Evolutionary conservation across 2,888 invertebrate genomes (phyloP).

Genomic region (Drepana falcataria): DNA sequence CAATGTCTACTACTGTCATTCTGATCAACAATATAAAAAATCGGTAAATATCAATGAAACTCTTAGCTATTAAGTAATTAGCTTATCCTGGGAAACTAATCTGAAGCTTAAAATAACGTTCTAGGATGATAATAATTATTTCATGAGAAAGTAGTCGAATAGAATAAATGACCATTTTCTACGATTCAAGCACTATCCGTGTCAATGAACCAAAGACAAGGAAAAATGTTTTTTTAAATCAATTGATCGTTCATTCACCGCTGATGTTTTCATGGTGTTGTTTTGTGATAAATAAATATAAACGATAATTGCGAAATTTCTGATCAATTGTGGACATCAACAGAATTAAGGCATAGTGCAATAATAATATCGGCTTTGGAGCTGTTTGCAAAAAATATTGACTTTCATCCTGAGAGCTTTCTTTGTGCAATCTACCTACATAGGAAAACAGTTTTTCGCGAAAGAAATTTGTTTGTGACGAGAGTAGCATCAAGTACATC

Average conservation of each 20-base stretch:
- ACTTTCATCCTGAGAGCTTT: conserved; percentile 45
- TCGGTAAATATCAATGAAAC: no score
- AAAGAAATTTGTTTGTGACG: conserved; percentile 61
- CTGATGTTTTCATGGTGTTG: conserved; percentile 76
- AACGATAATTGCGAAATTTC: conserved; percentile 56
- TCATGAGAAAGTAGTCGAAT: background rate
- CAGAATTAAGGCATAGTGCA: conserved; percentile 62
- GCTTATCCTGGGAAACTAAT: no score
- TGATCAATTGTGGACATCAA: conserved; percentile 49
- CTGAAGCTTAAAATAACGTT: no score
- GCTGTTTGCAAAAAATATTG: conserved; percentile 40
- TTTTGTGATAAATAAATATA: conserved; percentile 70
- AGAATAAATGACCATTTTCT: no score
- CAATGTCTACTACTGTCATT: no score
- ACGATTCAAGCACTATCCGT: conserved; percentile 34
- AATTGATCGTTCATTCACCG: conserved; percentile 78
- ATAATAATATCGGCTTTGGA: conserved; percentile 48
- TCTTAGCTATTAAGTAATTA: no score
- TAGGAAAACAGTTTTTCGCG: conserved; percentile 65
- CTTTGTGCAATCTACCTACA: conserved; percentile 74
- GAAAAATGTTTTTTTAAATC: conserved; percentile 57
- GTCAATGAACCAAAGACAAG: conserved; percentile 54
- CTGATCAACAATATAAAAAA: no score
- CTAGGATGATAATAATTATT: no score
- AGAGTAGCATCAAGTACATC: conserved; percentile 42